Conservation (phyloP, 1,140 invertebrate species). For the Hyphantria cunea region DNA sequence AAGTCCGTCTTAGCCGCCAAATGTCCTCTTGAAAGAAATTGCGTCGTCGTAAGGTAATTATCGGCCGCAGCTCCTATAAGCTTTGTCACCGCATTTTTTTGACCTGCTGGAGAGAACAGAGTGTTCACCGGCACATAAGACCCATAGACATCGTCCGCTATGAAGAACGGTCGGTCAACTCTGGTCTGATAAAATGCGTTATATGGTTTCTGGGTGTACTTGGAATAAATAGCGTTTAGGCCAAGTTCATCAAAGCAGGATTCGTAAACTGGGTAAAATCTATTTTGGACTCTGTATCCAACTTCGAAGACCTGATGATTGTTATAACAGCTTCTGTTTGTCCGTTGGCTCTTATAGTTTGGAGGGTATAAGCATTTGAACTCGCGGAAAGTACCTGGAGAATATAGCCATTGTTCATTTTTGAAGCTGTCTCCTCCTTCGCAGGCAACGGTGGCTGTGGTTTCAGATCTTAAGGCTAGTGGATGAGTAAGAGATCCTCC, state of each 20-base stretch:
- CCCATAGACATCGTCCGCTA: slow-evolving; percentile 49
- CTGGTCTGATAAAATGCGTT: slow-evolving; percentile 63
- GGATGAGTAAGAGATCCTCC: slow-evolving; percentile 48
- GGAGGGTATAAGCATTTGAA: slow-evolving; percentile 55
- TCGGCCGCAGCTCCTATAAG: slow-evolving; percentile 53
- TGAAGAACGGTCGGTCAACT: slow-evolving; percentile 63
- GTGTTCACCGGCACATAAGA: slow-evolving; percentile 46
- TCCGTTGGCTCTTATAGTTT: slow-evolving; percentile 49
- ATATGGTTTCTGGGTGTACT: slow-evolving; percentile 69
- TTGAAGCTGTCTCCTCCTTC: slow-evolving; percentile 55
- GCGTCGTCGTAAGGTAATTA: slow-evolving; percentile 46
- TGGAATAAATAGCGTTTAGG: slow-evolving; percentile 60
- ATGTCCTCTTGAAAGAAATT: slow-evolving; percentile 84
- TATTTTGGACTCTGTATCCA: slow-evolving; percentile 55
- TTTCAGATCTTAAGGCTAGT: slow-evolving; percentile 29
- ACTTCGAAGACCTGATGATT: slow-evolving; percentile 59
- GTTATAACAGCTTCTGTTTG: slow-evolving; percentile 60
- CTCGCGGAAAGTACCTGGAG: slow-evolving; percentile 44
- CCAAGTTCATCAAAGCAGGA: slow-evolving; percentile 59
- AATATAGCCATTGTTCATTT: slow-evolving; percentile 57
- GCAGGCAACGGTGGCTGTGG: slow-evolving; percentile 53
- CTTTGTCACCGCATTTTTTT: slow-evolving; percentile 50
- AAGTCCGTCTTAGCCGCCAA: slow-evolving; percentile 87
- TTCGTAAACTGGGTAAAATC: slow-evolving; percentile 64
- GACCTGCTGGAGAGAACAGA: slow-evolving; percentile 58